Base-by-base conservation (phyloP, 2,888 invertebrate genomes). In the Hesperia comma region DNA sequence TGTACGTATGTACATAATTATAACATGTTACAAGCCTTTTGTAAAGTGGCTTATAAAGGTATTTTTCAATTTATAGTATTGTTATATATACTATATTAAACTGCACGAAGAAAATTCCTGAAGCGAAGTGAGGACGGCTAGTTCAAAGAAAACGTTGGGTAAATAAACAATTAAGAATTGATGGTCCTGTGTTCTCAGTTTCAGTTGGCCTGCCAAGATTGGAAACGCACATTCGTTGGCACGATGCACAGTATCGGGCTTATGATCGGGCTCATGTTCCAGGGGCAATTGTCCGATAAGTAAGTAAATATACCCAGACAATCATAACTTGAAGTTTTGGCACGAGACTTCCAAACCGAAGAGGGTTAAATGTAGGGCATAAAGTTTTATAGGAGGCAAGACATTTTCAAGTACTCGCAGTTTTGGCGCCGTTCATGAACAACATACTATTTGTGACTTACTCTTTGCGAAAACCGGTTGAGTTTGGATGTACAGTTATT, bases 201-300 rank as follows among this genome's bases (percentile, higher is more conserved):
- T 63, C 70, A 77, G 21, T 64, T 80, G 19, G 81, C 74, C 6
- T 82, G 82, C 68, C 74, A 83, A 70, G 77, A 80, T 61, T 93
- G 93, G 93, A 90, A 87, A 74, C 77, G 90, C 56, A 87, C 92
- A 1, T 75, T 93, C 53, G 86, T 92, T 51, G 93, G 93, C 19
- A 92, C 93, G 7, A 79, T 94, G 14, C 93, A 94, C 75, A 94
- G 92, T 70, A 75, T 93, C 43, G 94, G 94, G 2, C 92, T 93
- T 71, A 93, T 94, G 75, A 79, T 94, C 40, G 94, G 94, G 5
- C 78, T 94, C 15, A 90, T 93, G 33, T 80, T 94, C 43, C 86
- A 93, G 54, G 94, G 94, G 68, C 86, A 92, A 46, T 73, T 94
- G 58, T 94, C 95, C 32, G 95, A 95, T 79, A 93, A 76, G 71